phyloP scores from a whole-genome alignment of 2,113 vertebrate species.

The Nettapus auritus region DNA sequence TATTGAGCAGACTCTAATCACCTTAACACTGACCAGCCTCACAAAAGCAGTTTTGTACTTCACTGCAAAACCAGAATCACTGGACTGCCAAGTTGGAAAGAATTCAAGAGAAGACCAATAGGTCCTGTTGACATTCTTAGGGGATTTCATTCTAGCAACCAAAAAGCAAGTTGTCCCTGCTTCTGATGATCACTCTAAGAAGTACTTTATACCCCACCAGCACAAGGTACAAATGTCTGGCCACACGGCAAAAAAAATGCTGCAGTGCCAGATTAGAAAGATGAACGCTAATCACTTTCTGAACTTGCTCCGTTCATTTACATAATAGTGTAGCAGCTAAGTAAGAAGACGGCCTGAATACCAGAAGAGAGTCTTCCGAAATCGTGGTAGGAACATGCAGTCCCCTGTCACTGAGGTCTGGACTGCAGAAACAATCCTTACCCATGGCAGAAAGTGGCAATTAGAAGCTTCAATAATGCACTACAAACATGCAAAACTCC shows the following conservation, averaged over 20 bases:
- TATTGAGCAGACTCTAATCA: neutral
- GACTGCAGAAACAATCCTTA: neutral
- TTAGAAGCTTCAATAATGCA: neutral
- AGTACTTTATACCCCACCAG: neutral
- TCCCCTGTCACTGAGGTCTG: neutral
- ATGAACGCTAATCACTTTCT: neutral
- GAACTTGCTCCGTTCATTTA: neutral
- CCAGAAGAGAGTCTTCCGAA: neutral
- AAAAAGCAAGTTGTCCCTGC: neutral
- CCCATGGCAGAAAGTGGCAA: neutral
- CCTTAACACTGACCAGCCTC: neutral
- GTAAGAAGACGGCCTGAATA: neutral
- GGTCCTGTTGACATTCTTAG: neutral
- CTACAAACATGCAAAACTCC: neutral
- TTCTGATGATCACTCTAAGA: neutral
- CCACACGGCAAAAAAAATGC: neutral
- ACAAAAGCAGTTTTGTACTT: slow-evolving; percentile 2
- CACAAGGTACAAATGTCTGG: neutral
- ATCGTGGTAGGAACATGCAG: neutral
- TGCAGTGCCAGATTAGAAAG: neutral
- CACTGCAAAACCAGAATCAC: neutral
- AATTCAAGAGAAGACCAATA: neutral
- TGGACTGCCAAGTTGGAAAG: neutral
- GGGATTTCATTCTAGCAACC: neutral
- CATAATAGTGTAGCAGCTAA: neutral